These are phyloP conservation scores for Scaptomyza montana DNA, from an alignment of 1,140 invertebrate species.

Conservation along the genomic window DNA sequence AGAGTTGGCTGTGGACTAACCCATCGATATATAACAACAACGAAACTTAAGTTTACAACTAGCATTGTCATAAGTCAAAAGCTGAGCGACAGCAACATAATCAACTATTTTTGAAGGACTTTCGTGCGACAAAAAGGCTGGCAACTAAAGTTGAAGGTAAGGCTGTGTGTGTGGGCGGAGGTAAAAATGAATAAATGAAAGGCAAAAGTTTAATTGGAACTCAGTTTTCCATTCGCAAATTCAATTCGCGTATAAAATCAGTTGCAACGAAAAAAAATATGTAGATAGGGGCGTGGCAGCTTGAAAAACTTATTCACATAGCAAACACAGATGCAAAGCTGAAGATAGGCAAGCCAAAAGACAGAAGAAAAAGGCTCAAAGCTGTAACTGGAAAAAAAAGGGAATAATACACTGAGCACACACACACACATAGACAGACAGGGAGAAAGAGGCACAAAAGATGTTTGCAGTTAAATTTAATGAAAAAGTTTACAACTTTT, in stretches of 20 bases:
- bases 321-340: conserved; percentile 2
- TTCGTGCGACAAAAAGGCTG: conserved; percentile 28
- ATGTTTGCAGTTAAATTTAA: conserved; percentile 83
- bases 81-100: neutral
- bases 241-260: conserved; percentile 38
- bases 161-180: conserved; percentile 1
- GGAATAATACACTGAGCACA: conserved; percentile 33
- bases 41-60: conserved; percentile 11
- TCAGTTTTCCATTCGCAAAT: conserved; percentile 42
- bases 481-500: conserved; percentile 82
- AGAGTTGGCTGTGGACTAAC: neutral
- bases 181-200: conserved; percentile 48
- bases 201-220: conserved; percentile 78
- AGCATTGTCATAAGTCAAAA: conserved; percentile 23
- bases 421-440: neutral
- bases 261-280: neutral
- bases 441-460: conserved; percentile 57
- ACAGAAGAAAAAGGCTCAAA: neutral
- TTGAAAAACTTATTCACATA: conserved; percentile 5
- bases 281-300: conserved; percentile 15
- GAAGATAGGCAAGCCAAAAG: conserved; percentile 23
- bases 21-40: conserved; percentile 14
- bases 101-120: conserved; percentile 14
- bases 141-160: conserved; percentile 3
- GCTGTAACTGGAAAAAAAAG: conserved; percentile 7